These are phyloP conservation scores for Phortica variegata DNA, from an alignment of 1,140 invertebrate genomes.

Conservation along the genomic window DNA sequence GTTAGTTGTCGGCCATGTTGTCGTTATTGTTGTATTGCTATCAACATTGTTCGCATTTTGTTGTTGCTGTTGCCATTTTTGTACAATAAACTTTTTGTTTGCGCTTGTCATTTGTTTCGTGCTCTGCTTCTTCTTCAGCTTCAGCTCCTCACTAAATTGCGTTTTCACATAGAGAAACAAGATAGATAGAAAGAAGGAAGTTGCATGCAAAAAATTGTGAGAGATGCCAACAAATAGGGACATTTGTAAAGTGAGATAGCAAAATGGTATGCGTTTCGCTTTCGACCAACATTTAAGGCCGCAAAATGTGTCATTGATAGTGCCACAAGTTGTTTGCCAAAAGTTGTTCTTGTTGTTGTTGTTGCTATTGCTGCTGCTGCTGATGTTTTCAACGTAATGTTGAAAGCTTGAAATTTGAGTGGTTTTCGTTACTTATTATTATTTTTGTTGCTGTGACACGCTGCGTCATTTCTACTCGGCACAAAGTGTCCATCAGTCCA, in stretches of 20 bases:
- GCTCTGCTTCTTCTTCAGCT: too few species aligned
- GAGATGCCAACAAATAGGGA: background rate
- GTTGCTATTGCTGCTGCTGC: background rate
- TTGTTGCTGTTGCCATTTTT: background rate
- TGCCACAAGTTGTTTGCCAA: background rate
- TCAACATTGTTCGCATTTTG: too few species aligned
- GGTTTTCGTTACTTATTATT: background rate
- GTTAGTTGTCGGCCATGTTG: too few species aligned
- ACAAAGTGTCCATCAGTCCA: too few species aligned
- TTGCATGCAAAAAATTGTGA: background rate
- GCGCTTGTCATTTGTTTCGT: background rate
- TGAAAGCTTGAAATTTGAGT: background rate
- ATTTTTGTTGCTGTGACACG: too few species aligned
- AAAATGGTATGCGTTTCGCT: background rate
- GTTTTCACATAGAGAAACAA: background rate
- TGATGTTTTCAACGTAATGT: background rate
- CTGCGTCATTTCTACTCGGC: too few species aligned
- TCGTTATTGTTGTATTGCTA: too few species aligned
- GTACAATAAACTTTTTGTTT: too few species aligned
- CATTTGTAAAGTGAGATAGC: background rate
- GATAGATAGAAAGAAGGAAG: background rate
- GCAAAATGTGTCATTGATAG: background rate
- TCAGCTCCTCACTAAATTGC: too few species aligned
- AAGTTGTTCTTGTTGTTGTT: background rate
- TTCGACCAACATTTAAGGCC: background rate